Evolutionary conservation across 2,113 vertebrate genomes (phyloP).

Genomic region (Phaethornis superciliosus): DNA sequence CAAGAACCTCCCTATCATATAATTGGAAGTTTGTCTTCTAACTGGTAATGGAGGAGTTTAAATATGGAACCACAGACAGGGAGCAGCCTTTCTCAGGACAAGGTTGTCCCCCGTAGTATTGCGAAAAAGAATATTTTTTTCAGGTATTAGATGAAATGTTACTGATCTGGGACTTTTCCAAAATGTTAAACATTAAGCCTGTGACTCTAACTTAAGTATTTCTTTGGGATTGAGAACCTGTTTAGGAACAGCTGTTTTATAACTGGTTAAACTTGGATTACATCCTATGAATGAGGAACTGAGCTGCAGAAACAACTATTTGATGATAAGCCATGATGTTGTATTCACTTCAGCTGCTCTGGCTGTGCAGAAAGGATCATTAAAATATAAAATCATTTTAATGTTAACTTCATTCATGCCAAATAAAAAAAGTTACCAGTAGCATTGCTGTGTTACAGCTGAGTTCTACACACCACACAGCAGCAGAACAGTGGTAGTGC

Average conservation of each 20-base stretch:
- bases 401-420: background rate
- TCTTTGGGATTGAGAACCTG: constrained; percentile 35
- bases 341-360: background rate
- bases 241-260: background rate
- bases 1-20: background rate
- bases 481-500: background rate
- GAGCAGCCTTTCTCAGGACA: background rate
- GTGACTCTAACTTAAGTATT: background rate
- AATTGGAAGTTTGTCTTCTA: background rate
- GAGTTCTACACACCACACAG: fast-evolving
- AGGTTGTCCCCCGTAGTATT: background rate
- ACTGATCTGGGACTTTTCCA: background rate
- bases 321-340: constrained; percentile 23
- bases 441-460: background rate
- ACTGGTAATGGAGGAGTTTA: background rate
- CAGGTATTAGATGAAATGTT: background rate
- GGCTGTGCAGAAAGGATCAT: background rate
- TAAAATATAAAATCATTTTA: background rate
- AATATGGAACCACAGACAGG: background rate
- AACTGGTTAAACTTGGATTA: background rate
- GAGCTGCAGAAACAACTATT: background rate
- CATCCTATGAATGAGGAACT: background rate
- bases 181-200: background rate
- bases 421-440: background rate
- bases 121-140: background rate